Percentiles rank a stretch among this genome's conserved stretches.
These are phyloP conservation scores for Dusona sp. DNA, from an alignment of 2,888 invertebrate species.

Conservation along the genomic window DNA sequence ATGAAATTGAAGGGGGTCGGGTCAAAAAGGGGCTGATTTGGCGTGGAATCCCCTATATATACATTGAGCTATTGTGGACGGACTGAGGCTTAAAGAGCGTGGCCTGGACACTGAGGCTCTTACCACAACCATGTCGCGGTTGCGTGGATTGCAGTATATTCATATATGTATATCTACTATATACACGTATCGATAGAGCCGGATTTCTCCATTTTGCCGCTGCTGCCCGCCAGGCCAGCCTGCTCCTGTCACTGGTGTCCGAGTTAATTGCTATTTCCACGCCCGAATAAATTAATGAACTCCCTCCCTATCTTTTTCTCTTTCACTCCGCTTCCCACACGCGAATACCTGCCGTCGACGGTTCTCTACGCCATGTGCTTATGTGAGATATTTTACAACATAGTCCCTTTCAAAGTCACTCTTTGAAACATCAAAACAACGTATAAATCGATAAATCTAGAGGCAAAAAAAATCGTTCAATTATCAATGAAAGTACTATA, in stretches of 20 bases:
- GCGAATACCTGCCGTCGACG: conserved; percentile 68
- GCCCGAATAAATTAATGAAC: conserved; percentile 84
- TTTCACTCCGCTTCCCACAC: conserved; percentile 2
- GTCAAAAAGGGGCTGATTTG: no score
- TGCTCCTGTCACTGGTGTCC: conserved; percentile 84
- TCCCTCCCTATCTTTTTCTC: conserved; percentile 67
- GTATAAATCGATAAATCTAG: conserved; percentile 47
- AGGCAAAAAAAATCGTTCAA: conserved; percentile 9
- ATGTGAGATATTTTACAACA: conserved; percentile 54
- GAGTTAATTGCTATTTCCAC: conserved; percentile 84
- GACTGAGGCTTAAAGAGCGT: conserved; percentile 51
- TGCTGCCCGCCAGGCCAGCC: conserved; percentile 80
- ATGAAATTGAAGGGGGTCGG: no score
- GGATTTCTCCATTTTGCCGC: conserved; percentile 71
- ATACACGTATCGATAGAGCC: conserved; percentile 65
- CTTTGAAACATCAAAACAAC: conserved; percentile 4
- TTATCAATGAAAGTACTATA: conserved; percentile 25
- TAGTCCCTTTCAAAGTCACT: background rate
- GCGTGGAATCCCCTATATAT: no score
- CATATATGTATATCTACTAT: conserved; percentile 21
- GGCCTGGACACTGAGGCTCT: conserved; percentile 62
- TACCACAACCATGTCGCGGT: conserved; percentile 63
- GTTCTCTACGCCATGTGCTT: conserved; percentile 36
- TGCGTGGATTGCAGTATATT: conserved; percentile 49
- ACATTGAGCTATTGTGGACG: conserved; percentile 53